Percentiles rank a stretch among this genome's conserved stretches.
Conservation (phyloP, 1,140 invertebrate genomes). For the Cephus cinctus region DNA sequence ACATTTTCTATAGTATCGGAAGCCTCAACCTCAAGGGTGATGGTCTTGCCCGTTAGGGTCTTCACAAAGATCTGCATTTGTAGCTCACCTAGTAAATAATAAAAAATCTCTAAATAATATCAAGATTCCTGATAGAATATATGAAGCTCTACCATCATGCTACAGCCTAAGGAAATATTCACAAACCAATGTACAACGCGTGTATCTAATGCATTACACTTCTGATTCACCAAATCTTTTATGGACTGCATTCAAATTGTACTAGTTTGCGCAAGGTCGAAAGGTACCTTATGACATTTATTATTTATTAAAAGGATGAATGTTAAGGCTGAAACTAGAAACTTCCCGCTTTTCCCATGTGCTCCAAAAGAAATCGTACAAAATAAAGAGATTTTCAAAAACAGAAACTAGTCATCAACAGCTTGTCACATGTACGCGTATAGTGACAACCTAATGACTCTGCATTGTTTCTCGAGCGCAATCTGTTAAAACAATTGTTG, state of each 20-base stretch:
- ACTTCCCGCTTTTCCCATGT: background rate
- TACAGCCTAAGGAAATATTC: too few species aligned
- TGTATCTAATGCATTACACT: too few species aligned
- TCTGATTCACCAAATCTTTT: too few species aligned
- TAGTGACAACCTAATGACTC: conserved; percentile 16
- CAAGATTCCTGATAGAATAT: too few species aligned
- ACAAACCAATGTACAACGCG: too few species aligned
- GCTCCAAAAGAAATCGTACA: background rate
- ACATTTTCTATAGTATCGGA: conserved; percentile 87
- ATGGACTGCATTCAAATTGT: conserved; percentile 16
- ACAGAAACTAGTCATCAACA: conserved; percentile 16
- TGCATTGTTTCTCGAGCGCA: conserved; percentile 23
- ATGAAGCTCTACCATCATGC: too few species aligned
- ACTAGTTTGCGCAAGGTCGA: too few species aligned
- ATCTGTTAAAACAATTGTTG: conserved; percentile 22
- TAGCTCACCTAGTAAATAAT: conserved; percentile 36
- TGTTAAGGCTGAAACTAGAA: background rate
- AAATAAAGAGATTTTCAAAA: too few species aligned
- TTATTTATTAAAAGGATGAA: background rate
- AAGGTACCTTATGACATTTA: too few species aligned
- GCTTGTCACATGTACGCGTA: conserved; percentile 14
- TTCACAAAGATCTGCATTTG: conserved; percentile 83
- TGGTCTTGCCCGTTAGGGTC: conserved; percentile 84
- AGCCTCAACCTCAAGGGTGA: conserved; percentile 80
- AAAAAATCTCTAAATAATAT: too few species aligned